Base-by-base conservation (phyloP, 2,888 invertebrate species). In the Calliphora vomitoria region DNA sequence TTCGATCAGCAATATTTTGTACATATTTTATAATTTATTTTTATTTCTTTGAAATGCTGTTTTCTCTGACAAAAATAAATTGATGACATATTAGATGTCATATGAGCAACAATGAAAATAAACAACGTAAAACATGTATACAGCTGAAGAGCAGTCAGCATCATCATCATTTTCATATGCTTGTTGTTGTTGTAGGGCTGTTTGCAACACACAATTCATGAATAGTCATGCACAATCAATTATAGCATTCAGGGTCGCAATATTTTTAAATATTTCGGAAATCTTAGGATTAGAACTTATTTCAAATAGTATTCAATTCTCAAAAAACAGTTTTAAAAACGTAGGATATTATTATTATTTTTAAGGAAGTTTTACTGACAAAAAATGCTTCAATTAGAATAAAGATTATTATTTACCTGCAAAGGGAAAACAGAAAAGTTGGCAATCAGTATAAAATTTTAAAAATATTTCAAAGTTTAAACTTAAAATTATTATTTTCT, bases 61-160 rank as follows among this genome's bases (percentile, higher is more conserved):
- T 25, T 25, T 62, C 41, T 4, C n/a, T 64, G 69, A 79, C 86
- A 86, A 80, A 82, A 82, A 86, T 86, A 82, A 86, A 86, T 82
- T 78, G 74, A 25, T 74, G 74, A 82, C 82, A 79, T 76, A 64
- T 74, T 55, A 53, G 76, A 44, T 76, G 69, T 76, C 64, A 72
- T 25, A 79, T n/a, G 62, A 69, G 13, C n/a, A 38, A 4, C 69
- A 35, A 69, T 83, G 62, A 18, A 5, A 53, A 76, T 31, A 41
- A 64, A 53, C 35, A 69, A 31, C 60, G 11, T 58, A n/a, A 38
- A 53, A 44, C 55, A 38, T 60, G 18, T 20, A 58, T 74, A 58
- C 47, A 84, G 47, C 72, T 68, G 50, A 58, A 50, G 13, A 60
- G 13, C 47, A 20, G 25, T 13, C 64, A 20, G 41, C 44, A 72